Evolutionary conservation across 2,797 vertebrate species (phyloP).

Genomic region (Synanceia verrucosa): DNA sequence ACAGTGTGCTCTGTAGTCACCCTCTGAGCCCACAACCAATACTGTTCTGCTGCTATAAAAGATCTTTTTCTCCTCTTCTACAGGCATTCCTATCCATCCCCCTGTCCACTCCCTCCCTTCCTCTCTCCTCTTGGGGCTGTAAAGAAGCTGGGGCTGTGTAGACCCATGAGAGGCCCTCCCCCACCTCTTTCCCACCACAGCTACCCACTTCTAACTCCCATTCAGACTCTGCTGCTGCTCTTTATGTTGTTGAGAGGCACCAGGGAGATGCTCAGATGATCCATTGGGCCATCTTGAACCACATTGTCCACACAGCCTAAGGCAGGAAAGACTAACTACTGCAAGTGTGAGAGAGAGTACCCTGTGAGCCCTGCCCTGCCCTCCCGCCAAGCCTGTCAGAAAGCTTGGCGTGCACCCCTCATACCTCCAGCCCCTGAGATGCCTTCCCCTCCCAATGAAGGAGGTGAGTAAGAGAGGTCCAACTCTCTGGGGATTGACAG

Average conservation of each 20-base stretch:
- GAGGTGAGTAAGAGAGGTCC: constrained; percentile 85
- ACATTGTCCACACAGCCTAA: constrained; percentile 50
- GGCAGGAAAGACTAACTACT: constrained; percentile 70
- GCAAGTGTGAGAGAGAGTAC: constrained; percentile 51
- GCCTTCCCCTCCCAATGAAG: constrained; percentile 95
- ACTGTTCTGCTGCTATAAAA: constrained; percentile 52
- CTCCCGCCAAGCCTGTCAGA: constrained; percentile 71
- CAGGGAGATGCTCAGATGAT: constrained; percentile 76
- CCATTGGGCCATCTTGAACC: constrained; percentile 60
- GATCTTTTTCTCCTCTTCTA: constrained; percentile 52
- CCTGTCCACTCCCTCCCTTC: constrained; percentile 32
- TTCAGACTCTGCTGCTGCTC: constrained; percentile 50
- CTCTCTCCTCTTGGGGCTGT: constrained; percentile 58
- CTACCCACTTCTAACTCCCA: constrained; percentile 29
- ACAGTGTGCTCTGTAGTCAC: constrained; percentile 23
- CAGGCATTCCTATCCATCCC: constrained; percentile 67
- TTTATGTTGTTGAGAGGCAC: constrained; percentile 59
- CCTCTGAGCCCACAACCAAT: constrained; percentile 17
- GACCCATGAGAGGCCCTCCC: constrained; percentile 56
- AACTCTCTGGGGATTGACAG: constrained; percentile 13
- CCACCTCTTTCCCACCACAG: constrained; percentile 32
- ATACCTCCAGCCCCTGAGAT: constrained; percentile 81
- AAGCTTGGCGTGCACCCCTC: constrained; percentile 70
- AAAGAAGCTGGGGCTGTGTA: constrained; percentile 66
- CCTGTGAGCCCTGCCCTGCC: constrained; percentile 59